Evolutionary conservation across 1,140 invertebrate genomes (phyloP).

Genomic region (Bombus affinis): DNA sequence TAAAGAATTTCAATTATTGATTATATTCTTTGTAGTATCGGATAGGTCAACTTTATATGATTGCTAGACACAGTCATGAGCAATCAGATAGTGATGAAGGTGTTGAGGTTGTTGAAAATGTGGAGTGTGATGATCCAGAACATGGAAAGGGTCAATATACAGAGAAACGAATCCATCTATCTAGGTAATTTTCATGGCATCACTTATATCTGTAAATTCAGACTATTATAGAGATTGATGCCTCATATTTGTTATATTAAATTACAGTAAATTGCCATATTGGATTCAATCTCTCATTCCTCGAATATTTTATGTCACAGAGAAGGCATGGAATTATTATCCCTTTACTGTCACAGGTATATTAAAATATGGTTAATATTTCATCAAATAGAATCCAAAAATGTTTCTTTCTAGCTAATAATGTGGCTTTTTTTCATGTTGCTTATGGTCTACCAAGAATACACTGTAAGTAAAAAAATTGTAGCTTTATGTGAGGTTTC

Average conservation of each 20-base stretch:
- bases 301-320: conserved; percentile 95
- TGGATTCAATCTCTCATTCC: conserved; percentile 95
- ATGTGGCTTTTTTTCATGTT: conserved; percentile 62
- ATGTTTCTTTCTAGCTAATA: conserved; percentile 28
- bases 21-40: conserved; percentile 86
- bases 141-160: conserved; percentile 95
- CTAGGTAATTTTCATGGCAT: conserved; percentile 84
- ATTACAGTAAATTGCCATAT: conserved; percentile 91
- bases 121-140: conserved; percentile 89
- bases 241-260: conserved; percentile 1
- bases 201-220: neutral
- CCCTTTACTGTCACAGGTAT: conserved; percentile 94
- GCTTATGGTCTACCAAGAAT: conserved; percentile 80
- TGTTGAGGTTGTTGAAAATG: conserved; percentile 95
- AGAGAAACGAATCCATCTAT: conserved; percentile 95
- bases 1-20: neutral
- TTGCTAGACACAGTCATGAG: conserved; percentile 95
- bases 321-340: conserved; percentile 98
- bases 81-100: conserved; percentile 95
- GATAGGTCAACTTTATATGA: conserved; percentile 97
- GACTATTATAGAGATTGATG: neutral
- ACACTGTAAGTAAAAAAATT: conserved; percentile 83
- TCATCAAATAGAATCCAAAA: neutral
- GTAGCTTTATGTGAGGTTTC: conserved; percentile 28
- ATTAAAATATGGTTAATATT: neutral